phyloP scores from a whole-genome alignment of 2,888 invertebrate species.

The Thumatha senex region DNA sequence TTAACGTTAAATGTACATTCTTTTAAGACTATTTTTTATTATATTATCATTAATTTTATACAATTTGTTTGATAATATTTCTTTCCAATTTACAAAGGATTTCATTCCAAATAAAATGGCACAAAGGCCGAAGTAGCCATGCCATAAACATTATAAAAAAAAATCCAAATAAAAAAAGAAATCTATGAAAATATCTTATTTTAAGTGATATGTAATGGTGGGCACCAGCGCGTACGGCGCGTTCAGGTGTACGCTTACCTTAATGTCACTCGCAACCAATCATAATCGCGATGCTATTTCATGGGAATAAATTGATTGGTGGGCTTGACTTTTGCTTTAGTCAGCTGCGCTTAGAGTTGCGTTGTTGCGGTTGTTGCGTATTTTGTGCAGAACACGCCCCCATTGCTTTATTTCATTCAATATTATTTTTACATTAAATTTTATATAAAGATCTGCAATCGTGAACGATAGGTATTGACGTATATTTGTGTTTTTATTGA shows the following conservation, averaged over 20 bases:
- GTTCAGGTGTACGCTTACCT: not conserved
- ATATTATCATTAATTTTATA: too few species aligned
- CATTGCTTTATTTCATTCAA: constrained; percentile 31
- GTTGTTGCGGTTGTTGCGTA: constrained; percentile 26
- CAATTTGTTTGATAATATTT: too few species aligned
- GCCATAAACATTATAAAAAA: too few species aligned
- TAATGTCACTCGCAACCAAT: not conserved
- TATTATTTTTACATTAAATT: constrained; percentile 21
- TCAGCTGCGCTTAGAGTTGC: constrained; percentile 32
- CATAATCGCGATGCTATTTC: not conserved
- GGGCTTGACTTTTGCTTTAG: constrained; percentile 8
- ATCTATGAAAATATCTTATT: too few species aligned
- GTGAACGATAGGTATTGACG: constrained; percentile 4
- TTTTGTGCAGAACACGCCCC: constrained; percentile 44
- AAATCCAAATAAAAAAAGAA: too few species aligned
- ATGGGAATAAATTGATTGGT: constrained; percentile 10
- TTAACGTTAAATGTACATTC: too few species aligned
- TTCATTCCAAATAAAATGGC: too few species aligned
- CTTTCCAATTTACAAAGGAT: too few species aligned
- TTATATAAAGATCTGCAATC: constrained; percentile 2
- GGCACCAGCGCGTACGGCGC: too few species aligned
- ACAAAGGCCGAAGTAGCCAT: too few species aligned
- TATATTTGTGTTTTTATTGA: constrained; percentile 3
- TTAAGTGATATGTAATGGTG: too few species aligned
- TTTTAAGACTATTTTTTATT: too few species aligned